Conservation (phyloP, 1,140 invertebrate species). For the Pachyrhynchus sulphureomaculatus region DNA sequence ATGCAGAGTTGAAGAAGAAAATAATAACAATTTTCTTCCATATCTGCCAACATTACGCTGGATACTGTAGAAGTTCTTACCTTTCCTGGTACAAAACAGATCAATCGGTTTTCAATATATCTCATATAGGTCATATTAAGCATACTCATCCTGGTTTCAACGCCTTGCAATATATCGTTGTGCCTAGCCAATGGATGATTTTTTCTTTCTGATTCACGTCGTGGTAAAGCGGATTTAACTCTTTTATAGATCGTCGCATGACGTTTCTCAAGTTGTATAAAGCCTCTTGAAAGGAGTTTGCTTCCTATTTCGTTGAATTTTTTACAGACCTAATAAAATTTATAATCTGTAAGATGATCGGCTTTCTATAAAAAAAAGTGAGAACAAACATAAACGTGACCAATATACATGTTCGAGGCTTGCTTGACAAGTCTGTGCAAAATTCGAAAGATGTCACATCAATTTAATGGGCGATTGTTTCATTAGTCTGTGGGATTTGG, state of each 20-base stretch:
- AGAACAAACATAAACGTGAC: no score
- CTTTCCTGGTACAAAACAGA: constrained; percentile 93
- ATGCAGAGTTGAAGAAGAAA: no score
- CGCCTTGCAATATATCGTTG: constrained; percentile 84
- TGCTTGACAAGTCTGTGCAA: no score
- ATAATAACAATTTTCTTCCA: no score
- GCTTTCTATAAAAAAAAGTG: no score
- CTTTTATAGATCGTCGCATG: constrained; percentile 72
- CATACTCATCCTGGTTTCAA: constrained; percentile 89
- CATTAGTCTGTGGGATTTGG: no score
- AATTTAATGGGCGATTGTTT: no score
- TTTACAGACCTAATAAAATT: constrained; percentile 70
- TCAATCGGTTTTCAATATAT: constrained; percentile 77
- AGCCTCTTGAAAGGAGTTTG: constrained; percentile 77
- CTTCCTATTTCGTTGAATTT: constrained; percentile 75
- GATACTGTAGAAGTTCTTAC: constrained; percentile 56
- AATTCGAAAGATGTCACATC: no score
- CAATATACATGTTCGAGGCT: no score
- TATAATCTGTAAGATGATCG: no score
- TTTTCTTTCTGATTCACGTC: constrained; percentile 84
- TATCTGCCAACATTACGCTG: no score
- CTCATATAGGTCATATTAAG: constrained; percentile 90
- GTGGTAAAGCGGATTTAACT: constrained; percentile 80
- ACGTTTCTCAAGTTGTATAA: constrained; percentile 74
- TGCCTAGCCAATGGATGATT: constrained; percentile 81